Base-by-base conservation (phyloP, 2,113 vertebrate species). In the Peucedramus taeniatus region DNA sequence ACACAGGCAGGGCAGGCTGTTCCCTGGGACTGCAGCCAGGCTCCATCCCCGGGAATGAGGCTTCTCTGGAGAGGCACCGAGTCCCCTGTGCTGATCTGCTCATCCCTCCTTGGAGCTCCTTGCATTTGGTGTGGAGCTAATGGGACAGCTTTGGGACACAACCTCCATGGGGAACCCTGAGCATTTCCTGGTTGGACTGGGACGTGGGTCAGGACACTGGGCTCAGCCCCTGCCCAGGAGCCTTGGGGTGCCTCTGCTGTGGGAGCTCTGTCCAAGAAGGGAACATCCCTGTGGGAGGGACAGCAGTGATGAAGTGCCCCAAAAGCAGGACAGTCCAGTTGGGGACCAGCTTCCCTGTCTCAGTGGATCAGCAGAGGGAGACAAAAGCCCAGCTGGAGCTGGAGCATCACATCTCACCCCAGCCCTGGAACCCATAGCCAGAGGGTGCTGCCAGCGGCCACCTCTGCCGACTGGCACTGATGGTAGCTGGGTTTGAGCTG, bases 321-420 rank as follows among this genome's bases (percentile, higher is more conserved):
- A 16, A 40, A 54, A 75, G 49, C 65, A 68, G 53, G 65, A 40
- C 39, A 39, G 63, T 10, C 79, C 64, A 39, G 12, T 23, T 72
- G 66, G 66, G 70, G 22, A 60, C 6, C 7, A 0, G 24, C 87
- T 76, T 68, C 37, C 44, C 74, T 7, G 2, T 42, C 60, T 61
- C 64, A 9, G 0, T 26, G 93, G 51, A 93, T 92, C 95, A 95
- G 94, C 94, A 97, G 96, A 97, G 94, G 96, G 96, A 97, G 96
- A 95, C 91, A 96, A 95, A 97, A 90, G 92, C 89, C 56, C 2
- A 0, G 68, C 75, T 88, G 96, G 95, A 93, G 82, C 37, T 0
- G 3, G 75, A 95, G 59, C 86, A 70, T 20, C 88, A 5, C 5
- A 1, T 17, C 54, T 35, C 79, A 60, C 69, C 81, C 47, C 78